Conservation (phyloP, 2,113 vertebrate species). For the Onychostoma macrolepis region DNA sequence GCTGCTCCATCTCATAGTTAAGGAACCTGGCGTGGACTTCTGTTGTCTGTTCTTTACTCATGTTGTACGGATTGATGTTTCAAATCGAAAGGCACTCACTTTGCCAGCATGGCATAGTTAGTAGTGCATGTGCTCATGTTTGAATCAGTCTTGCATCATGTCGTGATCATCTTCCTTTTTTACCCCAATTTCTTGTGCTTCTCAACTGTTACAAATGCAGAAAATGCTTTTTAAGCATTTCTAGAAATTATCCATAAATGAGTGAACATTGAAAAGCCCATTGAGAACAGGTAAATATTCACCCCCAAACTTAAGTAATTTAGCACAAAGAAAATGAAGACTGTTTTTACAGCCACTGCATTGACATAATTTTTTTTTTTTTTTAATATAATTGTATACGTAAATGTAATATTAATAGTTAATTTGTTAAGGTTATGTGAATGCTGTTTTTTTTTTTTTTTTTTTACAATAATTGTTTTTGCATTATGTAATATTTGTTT, state of each 20-base stretch:
- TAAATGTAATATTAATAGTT: too few relatives aligned
- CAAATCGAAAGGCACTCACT: not conserved
- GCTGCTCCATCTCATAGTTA: constrained; percentile 69
- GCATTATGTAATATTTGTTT: not conserved
- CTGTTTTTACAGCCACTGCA: too few relatives aligned
- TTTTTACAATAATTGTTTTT: not conserved
- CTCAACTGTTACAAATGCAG: not conserved
- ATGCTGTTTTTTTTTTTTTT: too few relatives aligned
- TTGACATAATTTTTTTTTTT: too few relatives aligned
- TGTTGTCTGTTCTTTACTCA: not conserved
- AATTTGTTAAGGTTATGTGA: too few relatives aligned
- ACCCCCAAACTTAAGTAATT: not conserved
- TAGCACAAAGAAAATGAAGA: not conserved
- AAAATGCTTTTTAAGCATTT: not conserved
- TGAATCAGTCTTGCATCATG: not conserved
- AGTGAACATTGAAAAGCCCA: not conserved
- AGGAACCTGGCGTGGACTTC: constrained; percentile 50
- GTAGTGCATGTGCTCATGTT: not conserved
- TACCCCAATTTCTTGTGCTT: not conserved
- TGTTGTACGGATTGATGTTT: not conserved
- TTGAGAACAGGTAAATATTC: not conserved
- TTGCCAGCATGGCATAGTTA: not conserved
- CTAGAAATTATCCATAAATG: not conserved
- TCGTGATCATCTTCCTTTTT: not conserved
- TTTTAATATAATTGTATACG: too few relatives aligned